A percentile compares a stretch with the other conserved stretches of the same genome.
Conservation (phyloP, 2,113 vertebrate genomes). For the Pseudopipra pipra region DNA sequence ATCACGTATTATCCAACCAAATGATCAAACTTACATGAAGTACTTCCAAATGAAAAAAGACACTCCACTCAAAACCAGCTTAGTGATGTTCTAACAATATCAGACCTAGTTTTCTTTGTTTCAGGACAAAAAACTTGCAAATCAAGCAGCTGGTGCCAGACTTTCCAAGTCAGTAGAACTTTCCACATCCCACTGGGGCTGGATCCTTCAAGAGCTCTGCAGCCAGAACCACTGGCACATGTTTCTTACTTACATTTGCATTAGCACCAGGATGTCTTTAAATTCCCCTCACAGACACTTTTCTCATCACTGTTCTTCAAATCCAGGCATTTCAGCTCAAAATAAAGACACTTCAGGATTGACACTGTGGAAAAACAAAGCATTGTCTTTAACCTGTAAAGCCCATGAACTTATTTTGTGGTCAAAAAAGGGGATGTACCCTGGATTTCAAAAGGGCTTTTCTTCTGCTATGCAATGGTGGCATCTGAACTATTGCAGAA, state of each 20-base stretch:
- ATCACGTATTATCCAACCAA: neutral
- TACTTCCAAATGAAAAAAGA: neutral
- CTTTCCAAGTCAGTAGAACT: neutral
- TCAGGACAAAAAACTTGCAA: neutral
- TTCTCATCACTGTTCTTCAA: neutral
- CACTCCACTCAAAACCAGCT: neutral
- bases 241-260: neutral
- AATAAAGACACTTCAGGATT: neutral
- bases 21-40: neutral
- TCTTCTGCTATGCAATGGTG: constrained; percentile 35
- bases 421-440: neutral
- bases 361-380: neutral
- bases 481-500: constrained; percentile 65
- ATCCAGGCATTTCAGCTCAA: neutral
- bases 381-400: neutral
- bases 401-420: neutral
- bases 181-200: neutral
- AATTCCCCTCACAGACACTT: neutral
- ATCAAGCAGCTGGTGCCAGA: neutral
- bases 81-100: neutral
- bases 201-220: neutral
- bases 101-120: neutral
- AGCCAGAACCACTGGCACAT: neutral
- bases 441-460: constrained; percentile 4
- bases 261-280: neutral